Conservation (phyloP, 2,797 vertebrate species). For the Bufotes viridis region DNA sequence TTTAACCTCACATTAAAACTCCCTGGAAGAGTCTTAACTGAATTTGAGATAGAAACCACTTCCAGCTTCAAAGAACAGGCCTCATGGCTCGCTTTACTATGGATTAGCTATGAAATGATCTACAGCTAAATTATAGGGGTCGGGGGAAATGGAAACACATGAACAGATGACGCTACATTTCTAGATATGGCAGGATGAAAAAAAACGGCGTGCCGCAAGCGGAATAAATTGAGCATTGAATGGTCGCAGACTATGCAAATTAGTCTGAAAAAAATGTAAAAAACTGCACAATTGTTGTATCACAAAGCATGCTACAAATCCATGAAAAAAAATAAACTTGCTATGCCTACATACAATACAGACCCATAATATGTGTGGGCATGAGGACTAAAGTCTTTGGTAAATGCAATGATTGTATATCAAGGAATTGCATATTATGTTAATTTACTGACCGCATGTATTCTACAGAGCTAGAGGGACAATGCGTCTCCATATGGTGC, state of each 20-base stretch:
- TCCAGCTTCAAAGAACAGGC: conserved; percentile 65
- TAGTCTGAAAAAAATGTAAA: too few relatives aligned
- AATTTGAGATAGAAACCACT: conserved; percentile 63
- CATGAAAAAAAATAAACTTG: background rate
- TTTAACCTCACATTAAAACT: background rate
- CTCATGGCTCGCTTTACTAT: conserved; percentile 62
- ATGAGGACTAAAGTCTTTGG: background rate
- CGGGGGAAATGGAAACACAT: conserved; percentile 39
- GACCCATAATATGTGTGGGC: too few relatives aligned
- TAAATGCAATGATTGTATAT: too few relatives aligned
- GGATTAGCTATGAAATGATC: conserved; percentile 64
- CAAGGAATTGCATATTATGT: too few relatives aligned
- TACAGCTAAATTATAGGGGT: conserved; percentile 64
- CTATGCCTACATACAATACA: too few relatives aligned
- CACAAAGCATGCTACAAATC: background rate
- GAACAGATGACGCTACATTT: conserved; percentile 5
- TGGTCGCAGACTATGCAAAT: background rate
- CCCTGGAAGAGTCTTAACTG: conserved; percentile 64
- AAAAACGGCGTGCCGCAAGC: background rate
- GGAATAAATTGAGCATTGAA: too few relatives aligned
- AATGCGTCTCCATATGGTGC: too few relatives aligned
- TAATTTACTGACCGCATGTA: too few relatives aligned
- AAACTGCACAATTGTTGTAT: background rate
- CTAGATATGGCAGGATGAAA: background rate
- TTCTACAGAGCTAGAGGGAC: too few relatives aligned